A percentile compares a stretch with the other conserved stretches of the same genome.
These are phyloP conservation scores for Catocala fraxini DNA, from an alignment of 2,888 invertebrate species.

Conservation along the genomic window DNA sequence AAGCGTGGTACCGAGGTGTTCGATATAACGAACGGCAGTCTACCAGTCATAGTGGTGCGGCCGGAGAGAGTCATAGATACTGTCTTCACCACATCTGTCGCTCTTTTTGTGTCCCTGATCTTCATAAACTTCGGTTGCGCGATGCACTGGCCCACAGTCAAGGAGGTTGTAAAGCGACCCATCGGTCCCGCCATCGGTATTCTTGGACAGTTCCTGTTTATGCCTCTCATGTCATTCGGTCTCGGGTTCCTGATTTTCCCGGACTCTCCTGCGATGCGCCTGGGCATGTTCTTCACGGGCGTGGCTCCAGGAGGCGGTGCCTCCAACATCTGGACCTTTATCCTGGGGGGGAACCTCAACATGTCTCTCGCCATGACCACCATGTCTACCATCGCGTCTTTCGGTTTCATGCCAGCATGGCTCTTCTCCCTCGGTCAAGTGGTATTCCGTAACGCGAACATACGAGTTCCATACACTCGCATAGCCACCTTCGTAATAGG, in stretches of 20 bases:
- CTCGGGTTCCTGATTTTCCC: slow-evolving; percentile 92
- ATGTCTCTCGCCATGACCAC: slow-evolving; percentile 98
- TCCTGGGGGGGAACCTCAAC: slow-evolving; percentile 97
- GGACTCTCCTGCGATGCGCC: slow-evolving; percentile 86
- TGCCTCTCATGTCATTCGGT: slow-evolving; percentile 94
- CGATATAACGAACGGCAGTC: slow-evolving; percentile 50
- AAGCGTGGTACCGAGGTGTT: slow-evolving; percentile 43
- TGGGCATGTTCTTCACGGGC: slow-evolving; percentile 96
- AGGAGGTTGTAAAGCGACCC: slow-evolving; percentile 90
- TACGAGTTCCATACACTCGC: slow-evolving; percentile 92
- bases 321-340: slow-evolving; percentile 98
- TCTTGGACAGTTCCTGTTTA: slow-evolving; percentile 92
- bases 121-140: slow-evolving; percentile 98
- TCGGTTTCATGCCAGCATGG: slow-evolving; percentile 97
- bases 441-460: slow-evolving; percentile 91
- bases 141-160: slow-evolving; percentile 91
- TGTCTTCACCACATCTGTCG: slow-evolving; percentile 92
- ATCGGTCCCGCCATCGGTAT: slow-evolving; percentile 94
- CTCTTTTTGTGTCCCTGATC: slow-evolving; percentile 91
- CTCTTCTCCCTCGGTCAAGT: slow-evolving; percentile 94
- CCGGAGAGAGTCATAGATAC: slow-evolving; percentile 90
- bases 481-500: slow-evolving; percentile 92
- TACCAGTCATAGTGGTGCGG: slow-evolving; percentile 88
- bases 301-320: slow-evolving; percentile 98
- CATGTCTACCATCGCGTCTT: slow-evolving; percentile 94